These are phyloP conservation scores for Porites lobata DNA, from an alignment of 92 coral and sea anemone species.

Conservation along the genomic window DNA sequence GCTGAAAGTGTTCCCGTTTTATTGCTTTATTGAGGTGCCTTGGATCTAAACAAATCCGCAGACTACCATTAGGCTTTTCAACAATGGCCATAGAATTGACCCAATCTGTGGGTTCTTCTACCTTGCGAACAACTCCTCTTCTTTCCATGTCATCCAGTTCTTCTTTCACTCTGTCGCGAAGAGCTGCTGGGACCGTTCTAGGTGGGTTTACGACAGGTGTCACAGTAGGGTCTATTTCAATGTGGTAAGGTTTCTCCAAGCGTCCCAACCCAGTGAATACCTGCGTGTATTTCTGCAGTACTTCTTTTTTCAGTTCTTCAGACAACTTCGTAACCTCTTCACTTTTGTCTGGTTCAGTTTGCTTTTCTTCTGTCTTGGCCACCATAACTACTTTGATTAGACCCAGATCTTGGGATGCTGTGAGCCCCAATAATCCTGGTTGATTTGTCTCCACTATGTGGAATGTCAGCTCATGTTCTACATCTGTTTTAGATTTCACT, in stretches of 20 bases:
- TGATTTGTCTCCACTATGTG: no score
- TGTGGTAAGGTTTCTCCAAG: conserved; percentile 54
- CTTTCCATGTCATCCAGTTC: background rate
- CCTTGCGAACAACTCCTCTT: no score
- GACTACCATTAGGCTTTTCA: conserved; percentile 50
- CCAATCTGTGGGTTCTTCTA: conserved; percentile 9
- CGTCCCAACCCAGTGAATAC: conserved; percentile 66
- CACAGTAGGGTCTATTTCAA: conserved; percentile 8
- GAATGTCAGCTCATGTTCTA: no score
- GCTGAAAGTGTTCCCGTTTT: conserved; percentile 34
- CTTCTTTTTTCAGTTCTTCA: conserved; percentile 38
- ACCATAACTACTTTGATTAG: no score
- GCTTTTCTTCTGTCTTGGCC: background rate
- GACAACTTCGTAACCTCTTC: conserved; percentile 29
- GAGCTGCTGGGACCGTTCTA: conserved; percentile 39
- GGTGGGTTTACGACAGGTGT: conserved; percentile 38
- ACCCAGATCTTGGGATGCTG: no score
- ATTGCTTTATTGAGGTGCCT: conserved; percentile 56
- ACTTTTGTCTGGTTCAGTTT: conserved; percentile 41
- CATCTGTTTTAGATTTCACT: no score
- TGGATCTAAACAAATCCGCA: conserved; percentile 5
- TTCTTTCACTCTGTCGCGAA: conserved; percentile 28
- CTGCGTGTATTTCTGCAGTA: conserved; percentile 37
- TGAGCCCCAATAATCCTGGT: no score
- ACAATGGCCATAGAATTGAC: conserved; percentile 41